Conservation (phyloP, 2,888 invertebrate genomes). For the Andrena fulva region DNA sequence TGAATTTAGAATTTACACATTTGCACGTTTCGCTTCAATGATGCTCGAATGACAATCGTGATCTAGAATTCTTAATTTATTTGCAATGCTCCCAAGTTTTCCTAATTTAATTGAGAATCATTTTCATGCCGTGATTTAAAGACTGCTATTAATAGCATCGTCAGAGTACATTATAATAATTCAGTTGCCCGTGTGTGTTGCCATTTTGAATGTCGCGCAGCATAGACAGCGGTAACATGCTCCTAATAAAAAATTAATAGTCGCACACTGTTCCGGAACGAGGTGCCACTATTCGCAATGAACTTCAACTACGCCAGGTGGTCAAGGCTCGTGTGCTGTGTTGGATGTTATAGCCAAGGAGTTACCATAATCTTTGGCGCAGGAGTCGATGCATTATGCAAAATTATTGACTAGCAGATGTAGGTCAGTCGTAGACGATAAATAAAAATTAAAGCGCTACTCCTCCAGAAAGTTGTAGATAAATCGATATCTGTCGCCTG, state of each 20-base stretch:
- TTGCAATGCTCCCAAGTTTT: no score
- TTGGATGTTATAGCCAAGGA: conserved; percentile 14
- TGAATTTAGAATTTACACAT: no score
- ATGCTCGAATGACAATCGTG: no score
- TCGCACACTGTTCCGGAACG: not conserved
- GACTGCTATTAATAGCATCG: no score
- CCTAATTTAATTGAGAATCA: no score
- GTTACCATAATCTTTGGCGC: conserved; percentile 31
- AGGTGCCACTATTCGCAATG: not conserved
- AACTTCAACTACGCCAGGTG: conserved; percentile 27
- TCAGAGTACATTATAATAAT: no score
- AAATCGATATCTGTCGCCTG: not conserved
- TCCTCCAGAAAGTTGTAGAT: not conserved
- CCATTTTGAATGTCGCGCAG: not conserved
- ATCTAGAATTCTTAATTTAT: no score
- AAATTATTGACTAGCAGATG: conserved; percentile 39
- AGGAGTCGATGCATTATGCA: conserved; percentile 53
- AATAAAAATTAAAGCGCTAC: conserved; percentile 14
- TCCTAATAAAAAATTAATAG: not conserved
- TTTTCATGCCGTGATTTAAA: no score
- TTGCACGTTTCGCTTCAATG: no score
- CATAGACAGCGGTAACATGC: not conserved
- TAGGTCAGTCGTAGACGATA: conserved; percentile 33
- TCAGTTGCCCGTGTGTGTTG: not conserved
- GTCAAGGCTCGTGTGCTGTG: conserved; percentile 36